Evolutionary conservation across 2,797 vertebrate species (phyloP).

Genomic region (Macropus fuliginosus): DNA sequence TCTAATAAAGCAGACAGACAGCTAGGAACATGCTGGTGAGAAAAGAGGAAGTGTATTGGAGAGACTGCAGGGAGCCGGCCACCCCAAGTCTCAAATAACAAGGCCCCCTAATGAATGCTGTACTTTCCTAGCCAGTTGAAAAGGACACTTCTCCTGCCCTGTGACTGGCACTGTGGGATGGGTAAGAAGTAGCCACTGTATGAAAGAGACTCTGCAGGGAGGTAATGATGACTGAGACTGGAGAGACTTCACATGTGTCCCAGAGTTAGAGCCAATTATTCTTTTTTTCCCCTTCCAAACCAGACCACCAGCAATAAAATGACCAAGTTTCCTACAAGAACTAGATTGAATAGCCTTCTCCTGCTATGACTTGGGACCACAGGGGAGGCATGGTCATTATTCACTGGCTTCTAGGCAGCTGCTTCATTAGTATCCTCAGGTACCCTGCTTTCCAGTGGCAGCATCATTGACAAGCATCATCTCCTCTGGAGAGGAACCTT

Average conservation of each 20-base stretch:
- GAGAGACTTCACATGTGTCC: background rate
- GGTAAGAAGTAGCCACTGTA: background rate
- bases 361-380: background rate
- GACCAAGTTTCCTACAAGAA: fast-evolving
- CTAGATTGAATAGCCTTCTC: background rate
- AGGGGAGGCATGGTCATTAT: background rate
- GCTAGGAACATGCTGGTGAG: background rate
- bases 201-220: background rate
- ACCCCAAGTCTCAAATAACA: background rate
- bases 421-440: background rate
- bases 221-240: background rate
- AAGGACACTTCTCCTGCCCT: background rate
- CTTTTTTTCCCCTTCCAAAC: background rate
- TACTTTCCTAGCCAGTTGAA: background rate
- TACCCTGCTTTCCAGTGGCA: background rate
- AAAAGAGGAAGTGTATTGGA: no score
- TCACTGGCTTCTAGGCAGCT: background rate
- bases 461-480: background rate
- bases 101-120: background rate
- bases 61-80: background rate
- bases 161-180: background rate
- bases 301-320: background rate
- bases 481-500: background rate
- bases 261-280: background rate
- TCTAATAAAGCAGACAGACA: background rate